Evolutionary conservation across 2,113 vertebrate genomes (phyloP).

Genomic region (Todiramphus chloris): DNA sequence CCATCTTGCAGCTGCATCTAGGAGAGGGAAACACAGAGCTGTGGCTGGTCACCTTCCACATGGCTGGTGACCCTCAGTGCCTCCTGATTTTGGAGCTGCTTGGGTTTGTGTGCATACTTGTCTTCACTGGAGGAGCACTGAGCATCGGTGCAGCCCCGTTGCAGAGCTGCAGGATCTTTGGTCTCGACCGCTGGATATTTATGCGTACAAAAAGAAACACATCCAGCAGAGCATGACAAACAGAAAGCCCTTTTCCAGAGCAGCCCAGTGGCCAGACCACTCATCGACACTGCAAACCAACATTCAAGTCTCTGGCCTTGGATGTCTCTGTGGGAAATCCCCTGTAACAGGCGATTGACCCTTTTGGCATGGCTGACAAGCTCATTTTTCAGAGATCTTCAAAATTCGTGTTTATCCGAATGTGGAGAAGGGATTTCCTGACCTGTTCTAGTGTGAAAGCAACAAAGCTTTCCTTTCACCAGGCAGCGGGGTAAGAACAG

Average conservation of each 20-base stretch:
- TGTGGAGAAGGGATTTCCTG: constrained; percentile 8
- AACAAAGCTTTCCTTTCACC: constrained; percentile 24
- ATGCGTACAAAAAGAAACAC: not conserved
- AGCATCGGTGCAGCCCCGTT: not conserved
- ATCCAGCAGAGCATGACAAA: not conserved
- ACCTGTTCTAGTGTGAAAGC: not conserved
- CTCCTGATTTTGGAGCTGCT: not conserved
- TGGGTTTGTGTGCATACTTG: not conserved
- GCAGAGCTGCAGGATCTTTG: not conserved
- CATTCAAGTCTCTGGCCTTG: not conserved
- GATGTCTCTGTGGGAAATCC: not conserved
- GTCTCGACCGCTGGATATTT: not conserved
- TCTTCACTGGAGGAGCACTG: not conserved
- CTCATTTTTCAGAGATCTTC: constrained; percentile 1
- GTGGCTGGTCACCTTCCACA: rapidly evolving
- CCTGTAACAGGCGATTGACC: not conserved
- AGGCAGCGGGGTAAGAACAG: not conserved
- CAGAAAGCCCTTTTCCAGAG: not conserved
- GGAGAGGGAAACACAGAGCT: not conserved
- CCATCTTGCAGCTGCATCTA: not conserved
- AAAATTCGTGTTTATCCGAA: not conserved
- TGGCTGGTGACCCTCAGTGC: not conserved
- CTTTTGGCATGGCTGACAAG: not conserved
- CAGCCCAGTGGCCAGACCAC: not conserved
- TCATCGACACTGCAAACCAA: not conserved